These are phyloP conservation scores for Magallana nippona DNA, from an alignment of 2,888 invertebrate species.

Conservation along the genomic window DNA sequence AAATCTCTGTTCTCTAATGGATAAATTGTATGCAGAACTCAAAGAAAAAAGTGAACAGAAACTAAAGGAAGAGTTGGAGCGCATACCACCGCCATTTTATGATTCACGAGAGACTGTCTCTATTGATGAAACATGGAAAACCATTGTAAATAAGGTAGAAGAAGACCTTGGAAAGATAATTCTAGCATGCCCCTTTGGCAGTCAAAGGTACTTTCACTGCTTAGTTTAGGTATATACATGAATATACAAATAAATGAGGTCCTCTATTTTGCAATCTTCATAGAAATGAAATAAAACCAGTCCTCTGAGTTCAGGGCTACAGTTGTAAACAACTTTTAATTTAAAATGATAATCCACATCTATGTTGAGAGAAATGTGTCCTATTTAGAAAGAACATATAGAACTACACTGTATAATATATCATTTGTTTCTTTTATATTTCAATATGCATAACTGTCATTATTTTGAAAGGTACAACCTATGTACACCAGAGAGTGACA, in stretches of 20 bases:
- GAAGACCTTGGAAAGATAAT: constrained; percentile 69
- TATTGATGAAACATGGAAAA: constrained; percentile 60
- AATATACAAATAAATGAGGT: too few relatives aligned
- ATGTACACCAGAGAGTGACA: constrained; percentile 67
- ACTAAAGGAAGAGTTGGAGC: constrained; percentile 50
- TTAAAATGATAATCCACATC: too few relatives aligned
- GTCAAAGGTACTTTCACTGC: constrained; percentile 67
- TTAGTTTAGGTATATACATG: too few relatives aligned
- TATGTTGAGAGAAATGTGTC: too few relatives aligned
- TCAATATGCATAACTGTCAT: too few relatives aligned
- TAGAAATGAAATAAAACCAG: not conserved
- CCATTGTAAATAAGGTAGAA: constrained; percentile 66
- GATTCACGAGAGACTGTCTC: constrained; percentile 43
- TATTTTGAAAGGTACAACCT: constrained; percentile 70
- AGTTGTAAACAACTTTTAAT: too few relatives aligned
- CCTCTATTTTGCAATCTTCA: too few relatives aligned
- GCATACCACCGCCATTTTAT: constrained; percentile 64
- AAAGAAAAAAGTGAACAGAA: constrained; percentile 51
- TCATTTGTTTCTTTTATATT: constrained; percentile 1
- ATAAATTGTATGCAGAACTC: constrained; percentile 56
- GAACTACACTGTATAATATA: not conserved
- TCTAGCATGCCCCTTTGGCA: constrained; percentile 75
- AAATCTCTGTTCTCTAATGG: constrained; percentile 62
- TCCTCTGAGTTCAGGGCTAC: too few relatives aligned
- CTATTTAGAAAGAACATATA: too few relatives aligned